Evolutionary conservation across 92 coral and sea anemone species (phyloP), one percentile per base, ranked within the genome.

Genomic region (Umimayanthus chanpuru): DNA sequence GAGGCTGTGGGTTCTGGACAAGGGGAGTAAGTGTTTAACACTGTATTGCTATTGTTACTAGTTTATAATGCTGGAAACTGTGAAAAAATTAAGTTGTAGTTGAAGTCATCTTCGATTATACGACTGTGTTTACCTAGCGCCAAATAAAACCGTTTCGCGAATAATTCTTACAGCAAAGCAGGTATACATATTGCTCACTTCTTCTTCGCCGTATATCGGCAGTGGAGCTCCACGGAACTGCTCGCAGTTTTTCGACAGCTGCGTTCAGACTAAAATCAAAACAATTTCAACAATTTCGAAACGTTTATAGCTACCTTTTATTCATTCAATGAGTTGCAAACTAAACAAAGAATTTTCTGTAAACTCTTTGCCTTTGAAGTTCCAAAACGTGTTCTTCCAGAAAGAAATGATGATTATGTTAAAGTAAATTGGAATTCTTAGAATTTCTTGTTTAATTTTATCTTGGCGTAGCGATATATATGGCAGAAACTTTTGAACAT

Each of bases 1-100:
- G 75, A 81, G 30, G 85, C 85, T 26, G 85, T 58, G 53, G 73
- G 73, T 21, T 56, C 73, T 25, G 85, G 85, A 64, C 85, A 65
- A 14, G 72, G 50, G 25, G 85, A 81, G 85, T 81, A 40, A 81
- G 85, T 81, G 29, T 21, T 6, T 38, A 0, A 20, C 28, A 6
- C 18, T 1, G 3, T 0, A 61, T 36, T 81, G 7, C 49, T 58
- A 15, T 16, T 55, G 18, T 81, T 20, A 4, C n/a, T 55, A 20
- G 20, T 32, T 81, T 38, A 25, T n/a, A 5, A 3, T 49, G 30
- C n/a, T 49, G 58, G 1, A 2, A 14, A 36, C 41, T n/a, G 5
- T 0, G 49, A 30, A 75, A 23, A 15, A 38, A 25, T 10, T 16
- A 39, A 26, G n/a, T 39, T 9, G 53, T 75, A 75, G 40, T 18